Evolutionary conservation across 2,888 invertebrate species (phyloP).

Genomic region (Dolomedes plantarius): DNA sequence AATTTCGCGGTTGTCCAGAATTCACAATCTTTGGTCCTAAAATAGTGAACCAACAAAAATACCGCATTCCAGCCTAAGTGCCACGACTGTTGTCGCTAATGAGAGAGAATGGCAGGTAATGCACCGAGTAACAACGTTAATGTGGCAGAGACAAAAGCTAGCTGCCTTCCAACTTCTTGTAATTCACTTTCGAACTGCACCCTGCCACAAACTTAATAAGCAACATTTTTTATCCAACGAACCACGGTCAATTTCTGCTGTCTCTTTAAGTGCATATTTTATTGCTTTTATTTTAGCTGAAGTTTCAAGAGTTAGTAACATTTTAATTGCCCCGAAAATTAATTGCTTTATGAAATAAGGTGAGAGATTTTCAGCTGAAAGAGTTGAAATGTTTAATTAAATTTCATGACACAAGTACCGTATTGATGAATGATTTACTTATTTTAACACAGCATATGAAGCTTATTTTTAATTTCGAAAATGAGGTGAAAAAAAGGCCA

Average conservation of each 20-base stretch:
- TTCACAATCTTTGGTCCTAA: too few species aligned
- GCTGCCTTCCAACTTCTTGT: conserved; percentile 48
- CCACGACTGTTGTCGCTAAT: conserved; percentile 39
- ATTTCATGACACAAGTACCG: too few species aligned
- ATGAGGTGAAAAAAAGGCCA: too few species aligned
- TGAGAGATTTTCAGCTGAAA: too few species aligned
- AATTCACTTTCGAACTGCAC: conserved; percentile 55
- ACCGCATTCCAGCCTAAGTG: conserved; percentile 38
- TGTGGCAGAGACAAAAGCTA: conserved; percentile 61
- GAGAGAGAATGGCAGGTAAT: conserved; percentile 50
- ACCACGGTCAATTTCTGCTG: conserved; percentile 16
- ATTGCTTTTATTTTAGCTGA: not conserved
- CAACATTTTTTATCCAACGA: conserved; percentile 10
- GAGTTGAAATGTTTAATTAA: too few species aligned
- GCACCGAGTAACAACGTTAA: conserved; percentile 59
- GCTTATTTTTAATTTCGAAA: too few species aligned
- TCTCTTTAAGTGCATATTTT: not conserved
- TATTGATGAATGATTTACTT: too few species aligned
- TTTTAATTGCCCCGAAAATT: too few species aligned
- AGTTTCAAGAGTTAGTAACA: too few species aligned
- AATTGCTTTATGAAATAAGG: too few species aligned
- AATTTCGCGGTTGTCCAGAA: too few species aligned
- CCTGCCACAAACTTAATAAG: conserved; percentile 58
- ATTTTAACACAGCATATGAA: too few species aligned
- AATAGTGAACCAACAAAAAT: conserved; percentile 8